phyloP scores from a whole-genome alignment of 1,140 invertebrate species.

The Plectrocnemia conspersa region DNA sequence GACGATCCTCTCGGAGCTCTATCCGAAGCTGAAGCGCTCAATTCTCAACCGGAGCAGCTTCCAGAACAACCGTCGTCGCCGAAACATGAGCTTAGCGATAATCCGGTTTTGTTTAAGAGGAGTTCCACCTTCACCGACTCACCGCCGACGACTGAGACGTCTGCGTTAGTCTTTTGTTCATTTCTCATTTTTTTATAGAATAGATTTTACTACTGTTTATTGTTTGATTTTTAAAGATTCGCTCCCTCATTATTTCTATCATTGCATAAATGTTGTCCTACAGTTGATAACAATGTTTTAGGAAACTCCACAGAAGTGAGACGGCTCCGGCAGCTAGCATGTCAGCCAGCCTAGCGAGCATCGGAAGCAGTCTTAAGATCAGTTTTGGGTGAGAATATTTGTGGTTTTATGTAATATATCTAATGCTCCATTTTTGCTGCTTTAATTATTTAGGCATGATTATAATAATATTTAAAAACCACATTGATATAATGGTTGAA shows the following conservation, averaged over 20 bases:
- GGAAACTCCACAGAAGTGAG: constrained; percentile 71
- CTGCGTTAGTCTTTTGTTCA: constrained; percentile 40
- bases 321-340: constrained; percentile 72
- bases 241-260: background rate
- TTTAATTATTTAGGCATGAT: no score
- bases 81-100: constrained; percentile 47
- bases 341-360: constrained; percentile 68
- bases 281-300: constrained; percentile 36
- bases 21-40: constrained; percentile 47
- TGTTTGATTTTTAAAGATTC: background rate
- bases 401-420: no score
- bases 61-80: constrained; percentile 34
- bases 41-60: constrained; percentile 31
- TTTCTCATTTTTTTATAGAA: background rate
- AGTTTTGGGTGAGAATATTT: constrained; percentile 79
- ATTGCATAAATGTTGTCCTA: constrained; percentile 19
- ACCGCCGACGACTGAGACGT: constrained; percentile 38
- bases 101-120: constrained; percentile 54
- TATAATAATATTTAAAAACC: no score
- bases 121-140: constrained; percentile 60
- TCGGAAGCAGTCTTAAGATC: constrained; percentile 74
- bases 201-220: background rate
- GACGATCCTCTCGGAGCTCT: constrained; percentile 88
- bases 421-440: no score
- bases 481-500: no score